Evolutionary conservation across 2,113 vertebrate species (phyloP).

Genomic region (Corapipo altera): DNA sequence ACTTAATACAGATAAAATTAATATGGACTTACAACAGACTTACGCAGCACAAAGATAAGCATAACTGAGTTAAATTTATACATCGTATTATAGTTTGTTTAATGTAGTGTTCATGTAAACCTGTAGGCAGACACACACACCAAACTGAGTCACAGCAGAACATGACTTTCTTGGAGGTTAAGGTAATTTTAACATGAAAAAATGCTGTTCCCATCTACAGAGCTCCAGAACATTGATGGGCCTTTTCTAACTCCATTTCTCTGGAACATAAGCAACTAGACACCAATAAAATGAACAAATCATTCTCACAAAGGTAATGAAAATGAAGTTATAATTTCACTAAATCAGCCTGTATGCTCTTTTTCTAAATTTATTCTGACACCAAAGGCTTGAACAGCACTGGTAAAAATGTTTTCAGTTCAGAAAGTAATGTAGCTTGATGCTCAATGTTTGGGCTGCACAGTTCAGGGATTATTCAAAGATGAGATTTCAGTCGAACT

Average conservation of each 20-base stretch:
- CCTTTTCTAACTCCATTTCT: neutral
- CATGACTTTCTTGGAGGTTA: neutral
- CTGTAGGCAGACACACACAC: neutral
- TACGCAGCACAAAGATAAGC: neutral
- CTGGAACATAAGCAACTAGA: neutral
- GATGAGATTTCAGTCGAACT: accelerated
- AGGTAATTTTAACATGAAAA: neutral
- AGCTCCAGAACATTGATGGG: neutral
- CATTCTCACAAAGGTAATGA: neutral
- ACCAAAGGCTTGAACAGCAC: neutral
- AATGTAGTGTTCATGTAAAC: neutral
- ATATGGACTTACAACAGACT: neutral
- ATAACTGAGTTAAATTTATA: neutral
- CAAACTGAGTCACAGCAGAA: neutral
- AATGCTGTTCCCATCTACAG: neutral
- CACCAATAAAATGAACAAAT: neutral
- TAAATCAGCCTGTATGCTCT: neutral
- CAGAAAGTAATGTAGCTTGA: neutral
- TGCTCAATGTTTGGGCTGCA: neutral
- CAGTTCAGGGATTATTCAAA: neutral
- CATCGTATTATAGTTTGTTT: neutral
- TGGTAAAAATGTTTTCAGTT: neutral
- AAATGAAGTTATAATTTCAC: neutral
- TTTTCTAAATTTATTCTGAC: neutral
- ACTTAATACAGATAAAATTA: neutral